Percentiles rank a stretch among this genome's conserved stretches.
Evolutionary conservation across 1,140 invertebrate genomes (phyloP).

Genomic region (Berghia stephanieae): DNA sequence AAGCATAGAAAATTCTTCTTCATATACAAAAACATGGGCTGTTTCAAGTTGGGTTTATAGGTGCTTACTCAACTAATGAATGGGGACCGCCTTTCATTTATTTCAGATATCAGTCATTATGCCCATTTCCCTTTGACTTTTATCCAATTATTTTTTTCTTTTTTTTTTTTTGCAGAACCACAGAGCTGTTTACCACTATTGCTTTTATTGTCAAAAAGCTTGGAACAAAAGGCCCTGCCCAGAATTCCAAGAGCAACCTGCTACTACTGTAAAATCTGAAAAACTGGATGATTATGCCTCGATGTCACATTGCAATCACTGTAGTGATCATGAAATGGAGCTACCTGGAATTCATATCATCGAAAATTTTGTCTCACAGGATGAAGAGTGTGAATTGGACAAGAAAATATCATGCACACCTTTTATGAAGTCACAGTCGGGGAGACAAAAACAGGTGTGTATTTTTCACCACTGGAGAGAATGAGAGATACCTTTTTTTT

Average conservation of each 20-base stretch:
- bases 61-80: too few relatives aligned
- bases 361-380: constrained; percentile 77
- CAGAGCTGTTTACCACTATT: constrained; percentile 19
- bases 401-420: constrained; percentile 80
- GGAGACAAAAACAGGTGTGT: constrained; percentile 86
- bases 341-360: constrained; percentile 66
- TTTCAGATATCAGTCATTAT: too few relatives aligned
- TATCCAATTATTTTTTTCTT: too few relatives aligned
- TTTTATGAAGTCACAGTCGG: constrained; percentile 95
- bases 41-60: too few relatives aligned
- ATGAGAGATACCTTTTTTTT: background rate
- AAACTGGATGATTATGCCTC: background rate
- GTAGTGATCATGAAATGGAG: constrained; percentile 33
- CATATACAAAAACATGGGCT: too few relatives aligned
- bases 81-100: too few relatives aligned
- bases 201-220: constrained; percentile 28
- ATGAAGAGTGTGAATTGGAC: constrained; percentile 79
- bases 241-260: background rate
- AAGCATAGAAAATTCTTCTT: too few relatives aligned
- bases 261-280: background rate
- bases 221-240: background rate
- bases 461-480: background rate
- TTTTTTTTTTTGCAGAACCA: background rate
- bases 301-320: constrained; percentile 15
- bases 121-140: too few relatives aligned